These are phyloP conservation scores for Meloidogyne chitwoodi DNA, from an alignment of 1,140 invertebrate genomes.

Conservation along the genomic window DNA sequence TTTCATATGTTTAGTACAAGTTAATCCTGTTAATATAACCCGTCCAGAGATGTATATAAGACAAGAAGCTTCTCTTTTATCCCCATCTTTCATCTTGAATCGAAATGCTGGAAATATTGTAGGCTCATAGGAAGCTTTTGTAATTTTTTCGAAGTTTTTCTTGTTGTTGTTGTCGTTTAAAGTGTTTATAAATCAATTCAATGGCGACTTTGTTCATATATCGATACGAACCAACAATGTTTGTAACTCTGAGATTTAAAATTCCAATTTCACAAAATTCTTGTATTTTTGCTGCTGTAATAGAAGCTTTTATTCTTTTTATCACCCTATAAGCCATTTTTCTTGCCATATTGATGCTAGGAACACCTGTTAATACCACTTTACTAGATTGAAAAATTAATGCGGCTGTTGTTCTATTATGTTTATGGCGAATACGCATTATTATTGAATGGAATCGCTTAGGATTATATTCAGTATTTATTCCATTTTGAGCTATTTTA, in stretches of 20 bases:
- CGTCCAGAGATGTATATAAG: no score
- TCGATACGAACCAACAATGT: not conserved
- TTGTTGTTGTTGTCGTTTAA: no score
- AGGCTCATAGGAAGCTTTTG: no score
- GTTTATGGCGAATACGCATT: not conserved
- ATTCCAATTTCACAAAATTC: not conserved
- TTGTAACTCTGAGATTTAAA: not conserved
- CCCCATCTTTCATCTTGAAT: no score
- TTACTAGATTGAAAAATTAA: not conserved
- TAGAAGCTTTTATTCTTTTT: not conserved
- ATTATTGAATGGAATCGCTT: not conserved
- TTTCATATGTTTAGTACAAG: no score
- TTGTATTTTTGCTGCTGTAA: not conserved
- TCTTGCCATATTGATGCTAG: not conserved
- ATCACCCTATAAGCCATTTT: not conserved
- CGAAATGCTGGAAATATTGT: no score
- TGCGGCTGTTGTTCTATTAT: not conserved
- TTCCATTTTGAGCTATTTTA: not conserved
- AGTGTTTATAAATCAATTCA: no score
- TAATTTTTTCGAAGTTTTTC: no score
- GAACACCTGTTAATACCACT: not conserved
- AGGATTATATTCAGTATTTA: not conserved
- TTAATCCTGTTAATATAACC: no score
- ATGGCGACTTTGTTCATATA: no score
- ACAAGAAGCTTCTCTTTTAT: no score